Evolutionary conservation across 2,888 invertebrate species (phyloP).

Genomic region (Helicoverpa assulta): DNA sequence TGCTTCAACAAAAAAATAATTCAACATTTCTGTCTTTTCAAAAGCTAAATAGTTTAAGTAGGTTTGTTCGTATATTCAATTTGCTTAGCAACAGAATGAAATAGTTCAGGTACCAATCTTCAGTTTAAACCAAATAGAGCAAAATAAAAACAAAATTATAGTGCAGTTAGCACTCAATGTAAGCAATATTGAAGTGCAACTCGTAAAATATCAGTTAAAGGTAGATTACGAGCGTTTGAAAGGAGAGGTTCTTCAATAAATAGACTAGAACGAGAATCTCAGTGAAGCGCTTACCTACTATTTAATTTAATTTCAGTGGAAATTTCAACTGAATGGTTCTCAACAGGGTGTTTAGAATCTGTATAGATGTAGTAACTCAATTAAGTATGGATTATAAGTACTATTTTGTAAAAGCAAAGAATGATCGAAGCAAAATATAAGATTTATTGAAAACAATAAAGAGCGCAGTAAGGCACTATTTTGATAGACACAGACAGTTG

Average conservation of each 20-base stretch:
- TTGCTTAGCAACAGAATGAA: too few species aligned
- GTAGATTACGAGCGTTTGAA: constrained; percentile 15
- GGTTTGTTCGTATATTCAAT: too few species aligned
- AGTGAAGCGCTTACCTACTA: constrained; percentile 36
- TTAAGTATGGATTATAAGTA: neutral
- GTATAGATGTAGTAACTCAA: neutral
- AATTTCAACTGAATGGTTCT: constrained; percentile 17
- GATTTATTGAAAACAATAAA: neutral
- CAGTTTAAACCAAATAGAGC: neutral
- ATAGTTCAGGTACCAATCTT: neutral
- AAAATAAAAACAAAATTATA: neutral
- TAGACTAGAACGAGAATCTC: constrained; percentile 14
- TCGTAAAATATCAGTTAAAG: constrained; percentile 25
- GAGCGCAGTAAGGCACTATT: too few species aligned
- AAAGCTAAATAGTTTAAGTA: too few species aligned
- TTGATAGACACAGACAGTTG: too few species aligned
- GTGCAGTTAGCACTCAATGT: neutral
- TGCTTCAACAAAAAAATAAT: too few species aligned
- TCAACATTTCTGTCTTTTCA: too few species aligned
- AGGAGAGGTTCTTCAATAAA: constrained; percentile 38
- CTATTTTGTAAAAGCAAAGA: neutral
- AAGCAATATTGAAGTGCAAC: constrained; percentile 17
- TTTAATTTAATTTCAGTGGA: constrained; percentile 21
- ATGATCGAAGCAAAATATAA: neutral
- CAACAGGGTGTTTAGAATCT: neutral